Percentiles rank a stretch among this genome's conserved stretches.
These are phyloP conservation scores for Ochropleura plecta DNA, from an alignment of 2,888 invertebrate genomes.

Conservation along the genomic window DNA sequence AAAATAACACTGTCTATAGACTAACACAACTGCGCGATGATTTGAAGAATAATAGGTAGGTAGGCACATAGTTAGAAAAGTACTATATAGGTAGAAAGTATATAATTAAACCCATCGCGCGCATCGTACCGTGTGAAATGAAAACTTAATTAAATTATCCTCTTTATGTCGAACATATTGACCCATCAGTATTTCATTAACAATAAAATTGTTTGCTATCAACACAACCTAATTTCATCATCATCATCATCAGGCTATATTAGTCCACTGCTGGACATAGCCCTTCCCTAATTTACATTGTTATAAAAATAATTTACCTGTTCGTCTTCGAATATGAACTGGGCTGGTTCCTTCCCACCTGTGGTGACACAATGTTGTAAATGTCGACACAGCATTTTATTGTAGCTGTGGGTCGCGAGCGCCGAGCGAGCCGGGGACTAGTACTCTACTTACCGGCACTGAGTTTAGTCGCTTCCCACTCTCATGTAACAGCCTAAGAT, in stretches of 20 bases:
- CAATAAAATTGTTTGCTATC: neutral
- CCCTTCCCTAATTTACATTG: neutral
- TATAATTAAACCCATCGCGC: too few relatives aligned
- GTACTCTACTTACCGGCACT: too few relatives aligned
- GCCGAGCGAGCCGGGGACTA: too few relatives aligned
- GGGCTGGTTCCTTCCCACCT: slow-evolving; percentile 54
- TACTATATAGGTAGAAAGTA: neutral
- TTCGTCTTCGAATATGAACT: slow-evolving; percentile 76
- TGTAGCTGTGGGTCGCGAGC: too few relatives aligned
- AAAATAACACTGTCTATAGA: neutral
- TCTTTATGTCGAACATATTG: neutral
- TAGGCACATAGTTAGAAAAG: neutral
- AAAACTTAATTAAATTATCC: too few relatives aligned
- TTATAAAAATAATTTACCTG: slow-evolving; percentile 66
- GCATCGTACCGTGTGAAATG: too few relatives aligned
- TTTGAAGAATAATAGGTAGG: neutral
- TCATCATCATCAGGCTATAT: too few relatives aligned
- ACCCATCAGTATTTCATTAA: neutral
- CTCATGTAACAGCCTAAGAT: too few relatives aligned
- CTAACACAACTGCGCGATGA: neutral
- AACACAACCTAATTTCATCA: neutral
- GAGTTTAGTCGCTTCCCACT: too few relatives aligned
- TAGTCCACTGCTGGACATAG: too few relatives aligned
- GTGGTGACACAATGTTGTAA: too few relatives aligned
- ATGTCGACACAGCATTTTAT: too few relatives aligned